Evolutionary conservation across 2,888 invertebrate genomes (phyloP), one percentile per base, ranked within the genome.

Genomic region (Cephus pygmeus): DNA sequence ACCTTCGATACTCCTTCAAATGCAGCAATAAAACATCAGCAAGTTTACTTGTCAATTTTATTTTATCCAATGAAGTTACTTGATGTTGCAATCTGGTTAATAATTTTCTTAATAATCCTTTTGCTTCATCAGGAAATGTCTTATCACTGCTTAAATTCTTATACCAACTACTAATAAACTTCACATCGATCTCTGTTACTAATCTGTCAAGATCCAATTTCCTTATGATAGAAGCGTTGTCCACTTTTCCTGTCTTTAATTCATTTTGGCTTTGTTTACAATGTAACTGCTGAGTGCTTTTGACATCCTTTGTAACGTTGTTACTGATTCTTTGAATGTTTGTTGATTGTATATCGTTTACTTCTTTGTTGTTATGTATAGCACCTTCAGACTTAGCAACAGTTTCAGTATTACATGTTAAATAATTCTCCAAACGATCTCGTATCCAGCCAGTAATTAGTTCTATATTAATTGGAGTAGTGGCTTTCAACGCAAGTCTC

Each of bases 1-100:
- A 88, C 88, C 93, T 93, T 69, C 93, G 92, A 86, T 94, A 95
- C 85, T 95, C 95, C 84, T 94, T 95, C 31, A 95, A 89, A 86
- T 95, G 95, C 75, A 93, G 93, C 34, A 94, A 91, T 73, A 94
- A 89, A 77, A 95, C 92, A 75, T 94, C 93, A 33, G 94, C 89
- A 73, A 91, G 79, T 40, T 92, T 92, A 80, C 92, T 91, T 15
- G 91, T 84, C 69, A 93, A 82, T 79, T 90, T 89, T 74, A 91
- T 88, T 79, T 91, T 91, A 81, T 92, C 92, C 69, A 93, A 88
- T 78, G 89, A 83, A 71, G 88, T 82, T 79, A 92, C 85, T 79
- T 92, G 90, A 77, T 90, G 87, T 34, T 90, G 86, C 34, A 93
- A 83, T 81, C 91, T 90, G 69, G 87, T 87, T 69, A 93, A 87